Conservation (phyloP, 2,888 invertebrate species). For the Asteroscopus sphinx region DNA sequence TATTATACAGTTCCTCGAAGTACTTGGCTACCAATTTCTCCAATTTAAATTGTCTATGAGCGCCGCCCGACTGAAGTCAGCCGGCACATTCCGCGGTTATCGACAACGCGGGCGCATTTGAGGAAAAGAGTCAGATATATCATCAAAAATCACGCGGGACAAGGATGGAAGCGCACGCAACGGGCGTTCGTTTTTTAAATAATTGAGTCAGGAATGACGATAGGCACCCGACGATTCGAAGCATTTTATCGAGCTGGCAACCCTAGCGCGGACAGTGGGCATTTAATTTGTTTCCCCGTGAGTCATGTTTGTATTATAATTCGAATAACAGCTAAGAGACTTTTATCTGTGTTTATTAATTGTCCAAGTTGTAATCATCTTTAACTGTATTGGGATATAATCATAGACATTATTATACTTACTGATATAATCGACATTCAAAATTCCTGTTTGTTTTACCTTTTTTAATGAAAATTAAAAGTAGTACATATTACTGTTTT, state of each 20-base stretch:
- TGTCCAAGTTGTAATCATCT: conserved; percentile 46
- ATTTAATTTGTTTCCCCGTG: conserved; percentile 83
- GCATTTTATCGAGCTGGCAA: conserved; percentile 85
- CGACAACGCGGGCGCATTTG: conserved; percentile 82
- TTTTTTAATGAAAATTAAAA: too few relatives aligned
- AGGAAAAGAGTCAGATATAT: conserved; percentile 71
- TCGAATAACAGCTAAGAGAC: conserved; percentile 67
- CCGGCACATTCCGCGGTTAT: conserved; percentile 88
- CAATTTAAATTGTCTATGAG: conserved; percentile 89
- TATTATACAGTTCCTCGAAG: conserved; percentile 77
- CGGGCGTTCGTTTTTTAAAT: conserved; percentile 86
- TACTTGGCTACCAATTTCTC: conserved; percentile 85
- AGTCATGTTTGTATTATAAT: conserved; percentile 73
- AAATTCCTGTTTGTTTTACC: conserved; percentile 5
- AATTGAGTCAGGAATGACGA: conserved; percentile 88
- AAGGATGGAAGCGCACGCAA: conserved; percentile 75
- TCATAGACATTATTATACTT: too few relatives aligned
- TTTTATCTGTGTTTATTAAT: conserved; percentile 58
- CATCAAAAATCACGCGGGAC: conserved; percentile 72
- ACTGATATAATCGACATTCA: conserved; percentile 19
- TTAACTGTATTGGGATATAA: conserved; percentile 32
- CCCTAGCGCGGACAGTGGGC: conserved; percentile 81
- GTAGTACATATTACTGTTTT: too few relatives aligned
- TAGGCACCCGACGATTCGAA: conserved; percentile 85
- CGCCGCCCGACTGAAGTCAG: conserved; percentile 86